Evolutionary conservation across 2,113 vertebrate species (phyloP).

Genomic region (Myrmophylax atrothorax): DNA sequence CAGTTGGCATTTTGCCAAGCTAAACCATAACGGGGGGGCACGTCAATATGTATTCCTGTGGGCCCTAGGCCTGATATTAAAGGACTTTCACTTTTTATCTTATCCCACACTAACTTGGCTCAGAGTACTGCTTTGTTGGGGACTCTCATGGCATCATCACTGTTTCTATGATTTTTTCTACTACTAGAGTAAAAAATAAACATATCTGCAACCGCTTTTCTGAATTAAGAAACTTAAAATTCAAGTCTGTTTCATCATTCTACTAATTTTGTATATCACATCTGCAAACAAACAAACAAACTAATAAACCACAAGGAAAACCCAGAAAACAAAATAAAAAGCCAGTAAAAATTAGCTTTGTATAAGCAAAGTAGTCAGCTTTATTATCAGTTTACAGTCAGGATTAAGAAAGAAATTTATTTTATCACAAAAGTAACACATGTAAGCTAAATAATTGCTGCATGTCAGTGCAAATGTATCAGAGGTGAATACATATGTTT

Average conservation of each 20-base stretch:
- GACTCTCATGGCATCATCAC: neutral
- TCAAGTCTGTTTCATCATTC: neutral
- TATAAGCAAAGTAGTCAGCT: neutral
- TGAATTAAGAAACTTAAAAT: neutral
- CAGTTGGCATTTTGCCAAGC: too few species aligned
- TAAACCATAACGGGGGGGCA: too few species aligned
- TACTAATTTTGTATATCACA: neutral
- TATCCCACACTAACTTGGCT: too few species aligned
- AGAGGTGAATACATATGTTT: neutral
- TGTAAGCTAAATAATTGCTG: neutral
- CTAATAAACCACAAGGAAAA: too few species aligned
- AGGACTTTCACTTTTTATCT: too few species aligned
- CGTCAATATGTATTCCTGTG: too few species aligned
- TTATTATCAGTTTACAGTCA: neutral
- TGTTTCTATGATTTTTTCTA: neutral
- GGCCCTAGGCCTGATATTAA: too few species aligned
- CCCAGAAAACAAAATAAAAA: neutral
- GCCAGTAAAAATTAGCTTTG: neutral
- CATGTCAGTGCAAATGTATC: neutral
- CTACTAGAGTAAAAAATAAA: neutral
- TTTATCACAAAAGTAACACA: neutral
- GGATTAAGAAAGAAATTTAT: neutral
- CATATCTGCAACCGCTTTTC: neutral
- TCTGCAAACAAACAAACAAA: neutral
- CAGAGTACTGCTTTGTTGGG: too few species aligned